These are phyloP conservation scores for Miltochrista miniata DNA, from an alignment of 2,888 invertebrate genomes.

Conservation along the genomic window DNA sequence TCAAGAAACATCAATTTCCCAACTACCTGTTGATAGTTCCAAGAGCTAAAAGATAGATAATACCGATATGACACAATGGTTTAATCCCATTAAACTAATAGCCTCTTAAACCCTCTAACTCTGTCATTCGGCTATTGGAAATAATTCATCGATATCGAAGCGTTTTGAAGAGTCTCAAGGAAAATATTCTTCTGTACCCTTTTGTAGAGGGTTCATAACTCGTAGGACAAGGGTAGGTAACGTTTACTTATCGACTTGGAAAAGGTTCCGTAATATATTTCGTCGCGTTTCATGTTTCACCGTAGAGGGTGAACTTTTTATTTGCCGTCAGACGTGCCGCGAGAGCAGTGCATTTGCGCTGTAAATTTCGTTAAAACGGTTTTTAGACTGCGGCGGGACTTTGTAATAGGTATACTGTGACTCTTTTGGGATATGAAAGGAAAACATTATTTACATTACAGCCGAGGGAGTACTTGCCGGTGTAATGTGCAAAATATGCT, in stretches of 20 bases:
- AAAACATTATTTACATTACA: slow-evolving; percentile 2
- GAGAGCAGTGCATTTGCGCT: slow-evolving; percentile 39
- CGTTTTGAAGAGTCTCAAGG: slow-evolving; percentile 38
- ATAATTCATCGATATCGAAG: slow-evolving; percentile 45
- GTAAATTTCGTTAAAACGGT: slow-evolving; percentile 51
- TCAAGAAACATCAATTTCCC: slow-evolving; percentile 14
- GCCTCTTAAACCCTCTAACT: slow-evolving; percentile 51
- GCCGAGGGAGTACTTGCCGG: slow-evolving; percentile 3
- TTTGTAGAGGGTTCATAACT: slow-evolving; percentile 66
- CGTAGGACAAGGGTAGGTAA: slow-evolving; percentile 71
- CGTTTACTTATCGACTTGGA: slow-evolving; percentile 79
- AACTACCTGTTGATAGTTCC: slow-evolving; percentile 35
- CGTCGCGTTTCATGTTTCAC: slow-evolving; percentile 51
- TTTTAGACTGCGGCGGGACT: slow-evolving; percentile 26
- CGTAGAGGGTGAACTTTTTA: slow-evolving; percentile 59
- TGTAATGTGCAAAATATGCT: neutral
- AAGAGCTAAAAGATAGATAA: slow-evolving; percentile 31
- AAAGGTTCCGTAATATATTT: slow-evolving; percentile 73
- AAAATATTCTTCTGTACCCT: slow-evolving; percentile 61
- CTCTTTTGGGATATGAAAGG: slow-evolving; percentile 8
- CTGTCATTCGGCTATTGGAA: slow-evolving; percentile 38
- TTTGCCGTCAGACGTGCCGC: slow-evolving; percentile 51
- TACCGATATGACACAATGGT: slow-evolving; percentile 43
- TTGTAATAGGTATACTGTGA: slow-evolving; percentile 26
- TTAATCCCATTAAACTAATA: slow-evolving; percentile 52